Evolutionary conservation across 53 echinoderm and acorn worm genomes (phyloP), one percentile per base, ranked within the genome.

Genomic region (Temnopleurus reevesii): DNA sequence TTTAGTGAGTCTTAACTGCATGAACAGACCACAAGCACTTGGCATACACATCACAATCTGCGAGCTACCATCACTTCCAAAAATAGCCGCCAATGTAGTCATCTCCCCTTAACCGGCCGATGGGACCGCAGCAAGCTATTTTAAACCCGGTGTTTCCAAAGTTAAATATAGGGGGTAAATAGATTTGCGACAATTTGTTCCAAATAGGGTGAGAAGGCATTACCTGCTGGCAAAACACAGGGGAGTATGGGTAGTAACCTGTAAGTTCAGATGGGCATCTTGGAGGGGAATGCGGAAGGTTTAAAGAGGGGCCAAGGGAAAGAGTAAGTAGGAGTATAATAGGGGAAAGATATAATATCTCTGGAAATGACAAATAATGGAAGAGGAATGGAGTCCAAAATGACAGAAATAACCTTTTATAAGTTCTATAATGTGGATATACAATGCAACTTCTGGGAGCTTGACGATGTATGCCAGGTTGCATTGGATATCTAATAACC

Each of bases 131-230:
- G 45, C 12, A 43, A 30, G 59, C 85, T 85, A 85, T 85, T 85
- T 85, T 60, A 17, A 83, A 85, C 12, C 44, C 59, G 12, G 59
- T 60, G 10, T 59, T 85, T 60, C 59, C 43, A 60, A n/a, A n/a
- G 44, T 45, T 85, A 85, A 59, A 85, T 59, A 33, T 85, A n/a
- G 41, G 85, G 41, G 59, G 59, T 85, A 60, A 85, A 60, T 85
- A 85, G 60, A 85, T 85, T 85, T 60, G 60, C 25, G 59, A 85
- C 43, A 85, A 85, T 60, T 85, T 71, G n/a, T 85, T 59, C 85
- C 59, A 85, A 85, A 85, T 85, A 25, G 59, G 85, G 83, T 55
- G 56, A 23, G 47, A 46, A 53, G 17, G 54, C 18, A 47, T 54
- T 54, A 53, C 83, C 83, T 54, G 59, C 59, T 85, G 60, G 60